phyloP scores from a whole-genome alignment of 2,797 vertebrate species.

The Syngnathus acus region DNA sequence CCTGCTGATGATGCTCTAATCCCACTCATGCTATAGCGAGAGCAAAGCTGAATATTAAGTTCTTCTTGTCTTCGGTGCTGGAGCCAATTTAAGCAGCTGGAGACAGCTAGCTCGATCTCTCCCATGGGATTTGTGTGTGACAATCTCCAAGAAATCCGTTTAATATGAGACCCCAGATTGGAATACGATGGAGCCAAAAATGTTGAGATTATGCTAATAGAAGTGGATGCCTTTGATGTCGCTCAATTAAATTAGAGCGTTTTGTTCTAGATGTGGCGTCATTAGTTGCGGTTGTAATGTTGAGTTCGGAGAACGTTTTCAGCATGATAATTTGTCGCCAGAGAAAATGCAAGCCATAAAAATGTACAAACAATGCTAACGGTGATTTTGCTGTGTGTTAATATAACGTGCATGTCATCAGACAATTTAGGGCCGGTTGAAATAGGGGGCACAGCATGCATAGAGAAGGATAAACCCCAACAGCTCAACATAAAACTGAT shows the following conservation, averaged over 20 bases:
- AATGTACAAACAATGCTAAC: neutral
- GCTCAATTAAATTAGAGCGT: constrained; percentile 1
- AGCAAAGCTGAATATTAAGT: constrained; percentile 53
- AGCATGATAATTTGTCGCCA: neutral
- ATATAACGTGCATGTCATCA: constrained; percentile 1
- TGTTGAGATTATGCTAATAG: constrained; percentile 31
- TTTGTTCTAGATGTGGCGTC: neutral
- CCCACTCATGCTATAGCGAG: constrained; percentile 20
- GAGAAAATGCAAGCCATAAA: neutral
- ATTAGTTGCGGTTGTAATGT: neutral
- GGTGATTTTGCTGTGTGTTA: neutral
- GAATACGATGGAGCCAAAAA: constrained; percentile 25
- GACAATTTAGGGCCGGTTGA: constrained; percentile 24
- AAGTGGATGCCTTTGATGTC: constrained; percentile 10
- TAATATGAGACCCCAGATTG: constrained; percentile 40
- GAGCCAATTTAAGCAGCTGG: constrained; percentile 47
- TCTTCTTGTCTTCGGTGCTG: constrained; percentile 43
- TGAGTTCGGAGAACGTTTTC: neutral
- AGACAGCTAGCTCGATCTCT: constrained; percentile 33
- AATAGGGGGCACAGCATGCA: constrained; percentile 11
- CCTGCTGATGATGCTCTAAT: constrained; percentile 37
- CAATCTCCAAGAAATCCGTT: constrained; percentile 48
- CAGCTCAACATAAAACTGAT: constrained; percentile 31
- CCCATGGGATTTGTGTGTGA: constrained; percentile 41
- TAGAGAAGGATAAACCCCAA: constrained; percentile 30